Percentiles rank a stretch among this genome's conserved stretches.
These are phyloP conservation scores for Andrena dorsata DNA, from an alignment of 2,888 invertebrate genomes.

Conservation along the genomic window DNA sequence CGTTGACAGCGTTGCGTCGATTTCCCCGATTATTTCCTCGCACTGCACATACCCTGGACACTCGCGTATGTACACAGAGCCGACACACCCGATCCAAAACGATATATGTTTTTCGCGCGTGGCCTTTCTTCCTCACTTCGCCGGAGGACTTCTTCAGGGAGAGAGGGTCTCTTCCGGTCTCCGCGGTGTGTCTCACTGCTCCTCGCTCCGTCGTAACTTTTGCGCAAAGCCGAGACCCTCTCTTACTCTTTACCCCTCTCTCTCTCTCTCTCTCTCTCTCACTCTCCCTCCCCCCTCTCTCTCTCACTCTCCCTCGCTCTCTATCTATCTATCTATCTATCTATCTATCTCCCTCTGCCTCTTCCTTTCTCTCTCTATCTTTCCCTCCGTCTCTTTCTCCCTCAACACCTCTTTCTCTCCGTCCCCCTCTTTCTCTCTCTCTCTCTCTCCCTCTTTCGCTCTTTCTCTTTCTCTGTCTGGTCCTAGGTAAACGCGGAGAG, in stretches of 20 bases:
- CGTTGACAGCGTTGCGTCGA: conserved; percentile 33
- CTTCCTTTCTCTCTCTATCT: conserved; percentile 54
- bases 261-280: conserved; percentile 54
- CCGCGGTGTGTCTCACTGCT: conserved; percentile 80
- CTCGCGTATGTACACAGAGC: conserved; percentile 31
- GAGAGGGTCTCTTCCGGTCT: conserved; percentile 81
- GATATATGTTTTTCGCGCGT: conserved; percentile 59
- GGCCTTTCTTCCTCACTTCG: conserved; percentile 56
- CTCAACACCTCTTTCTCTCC: conserved; percentile 48
- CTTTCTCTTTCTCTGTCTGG: conserved; percentile 65
- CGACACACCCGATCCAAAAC: conserved; percentile 51
- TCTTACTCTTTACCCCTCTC: conserved; percentile 70
- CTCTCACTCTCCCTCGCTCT: conserved; percentile 51
- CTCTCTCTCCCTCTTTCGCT: conserved; percentile 56
- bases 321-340: conserved; percentile 52
- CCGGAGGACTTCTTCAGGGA: conserved; percentile 75
- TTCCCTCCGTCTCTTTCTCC: conserved; percentile 46
- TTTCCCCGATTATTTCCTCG: conserved; percentile 46
- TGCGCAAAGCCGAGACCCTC: conserved; percentile 80
- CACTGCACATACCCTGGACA: conserved; percentile 35
- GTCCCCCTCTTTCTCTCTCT: conserved; percentile 52
- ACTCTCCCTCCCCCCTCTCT: conserved; percentile 47
- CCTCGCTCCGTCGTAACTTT: conserved; percentile 80
- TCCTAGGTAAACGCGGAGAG: conserved; percentile 76
- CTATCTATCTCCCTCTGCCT: conserved; percentile 42